phyloP scores from a whole-genome alignment of 2,888 invertebrate species.

The Xestia sexstrigata region DNA sequence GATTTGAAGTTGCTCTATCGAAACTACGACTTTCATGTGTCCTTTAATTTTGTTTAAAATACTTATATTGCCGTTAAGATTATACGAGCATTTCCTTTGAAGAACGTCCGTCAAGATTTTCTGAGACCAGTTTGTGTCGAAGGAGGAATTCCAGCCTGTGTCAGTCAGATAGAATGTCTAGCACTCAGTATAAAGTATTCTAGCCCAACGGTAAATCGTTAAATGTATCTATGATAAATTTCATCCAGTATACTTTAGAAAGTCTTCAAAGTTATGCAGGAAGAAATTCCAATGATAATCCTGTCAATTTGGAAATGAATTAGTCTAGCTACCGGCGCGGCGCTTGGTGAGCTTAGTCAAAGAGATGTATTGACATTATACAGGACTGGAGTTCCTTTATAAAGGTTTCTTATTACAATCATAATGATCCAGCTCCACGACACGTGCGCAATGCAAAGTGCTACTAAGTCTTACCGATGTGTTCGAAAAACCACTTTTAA shows the following conservation, averaged over 20 bases:
- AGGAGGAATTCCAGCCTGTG: conserved; percentile 28
- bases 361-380: conserved; percentile 10
- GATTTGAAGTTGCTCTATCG: conserved; percentile 65
- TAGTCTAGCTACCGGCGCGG: background rate
- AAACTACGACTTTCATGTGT: conserved; percentile 63
- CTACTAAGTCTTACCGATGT: background rate
- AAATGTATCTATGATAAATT: conserved; percentile 51
- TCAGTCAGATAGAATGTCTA: conserved; percentile 47
- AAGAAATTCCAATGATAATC: conserved; percentile 18
- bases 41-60: conserved; percentile 55
- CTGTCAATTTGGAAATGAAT: conserved; percentile 16
- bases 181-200: conserved; percentile 34
- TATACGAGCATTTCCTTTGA: conserved; percentile 17
- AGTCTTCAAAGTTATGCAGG: conserved; percentile 4
- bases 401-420: background rate
- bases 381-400: background rate
- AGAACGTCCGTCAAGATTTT: conserved; percentile 30
- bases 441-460: background rate
- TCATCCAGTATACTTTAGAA: conserved; percentile 27
- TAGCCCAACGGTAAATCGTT: conserved; percentile 49
- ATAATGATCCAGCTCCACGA: conserved; percentile 4
- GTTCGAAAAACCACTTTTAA: background rate
- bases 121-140: conserved; percentile 39
- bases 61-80: conserved; percentile 10
- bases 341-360: conserved; percentile 5